Conservation (phyloP, 2,113 vertebrate genomes). For the Bubo scandiacus region DNA sequence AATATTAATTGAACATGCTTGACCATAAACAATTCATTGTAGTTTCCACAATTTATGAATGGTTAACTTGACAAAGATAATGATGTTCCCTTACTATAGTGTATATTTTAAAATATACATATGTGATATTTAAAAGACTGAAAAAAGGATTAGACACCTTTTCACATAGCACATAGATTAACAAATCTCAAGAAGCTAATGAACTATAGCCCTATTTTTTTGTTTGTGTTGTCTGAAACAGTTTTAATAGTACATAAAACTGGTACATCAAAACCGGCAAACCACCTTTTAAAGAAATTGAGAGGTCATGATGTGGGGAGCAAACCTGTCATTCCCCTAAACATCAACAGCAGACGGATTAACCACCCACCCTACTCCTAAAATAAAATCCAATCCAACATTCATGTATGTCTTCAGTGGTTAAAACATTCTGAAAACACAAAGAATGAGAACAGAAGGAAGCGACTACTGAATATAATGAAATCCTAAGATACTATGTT, state of each 20-base stretch:
- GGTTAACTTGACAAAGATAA: not conserved
- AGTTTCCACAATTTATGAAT: not conserved
- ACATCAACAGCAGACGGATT: constrained; percentile 72
- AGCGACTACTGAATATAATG: not conserved
- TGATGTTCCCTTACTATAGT: not conserved
- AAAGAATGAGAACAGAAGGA: not conserved
- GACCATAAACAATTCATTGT: not conserved
- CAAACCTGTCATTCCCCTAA: not conserved
- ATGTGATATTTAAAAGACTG: not conserved
- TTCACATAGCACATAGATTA: not conserved
- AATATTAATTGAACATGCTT: not conserved
- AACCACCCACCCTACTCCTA: not conserved
- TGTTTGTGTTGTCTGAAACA: not conserved
- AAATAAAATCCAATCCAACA: constrained; percentile 18
- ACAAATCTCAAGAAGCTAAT: not conserved
- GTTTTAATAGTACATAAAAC: not conserved
- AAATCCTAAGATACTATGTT: not conserved
- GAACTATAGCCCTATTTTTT: not conserved
- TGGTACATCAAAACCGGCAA: not conserved
- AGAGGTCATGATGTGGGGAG: not conserved
- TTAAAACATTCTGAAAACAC: not conserved
- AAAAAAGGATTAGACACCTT: not conserved
- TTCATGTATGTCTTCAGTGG: constrained; percentile 69
- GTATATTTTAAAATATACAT: not conserved
- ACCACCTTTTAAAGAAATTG: not conserved